Conservation (phyloP, 2,113 vertebrate species). For the Echinops telfairi region DNA sequence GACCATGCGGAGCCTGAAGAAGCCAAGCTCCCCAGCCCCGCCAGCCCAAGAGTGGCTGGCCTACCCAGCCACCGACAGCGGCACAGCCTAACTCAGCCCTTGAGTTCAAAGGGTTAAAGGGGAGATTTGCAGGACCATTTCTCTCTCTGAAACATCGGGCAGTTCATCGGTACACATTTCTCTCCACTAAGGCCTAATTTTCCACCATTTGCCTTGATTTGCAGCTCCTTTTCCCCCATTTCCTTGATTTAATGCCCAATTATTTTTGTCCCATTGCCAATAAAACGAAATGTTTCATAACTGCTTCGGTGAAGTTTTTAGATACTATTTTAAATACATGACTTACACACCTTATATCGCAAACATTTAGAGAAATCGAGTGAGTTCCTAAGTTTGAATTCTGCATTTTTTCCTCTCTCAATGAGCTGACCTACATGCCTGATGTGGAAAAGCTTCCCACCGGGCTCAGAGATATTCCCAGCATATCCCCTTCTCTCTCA, state of each 20-base stretch:
- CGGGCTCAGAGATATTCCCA: constrained; percentile 50
- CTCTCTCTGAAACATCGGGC: constrained; percentile 84
- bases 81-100: neutral
- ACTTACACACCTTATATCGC: constrained; percentile 82
- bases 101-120: constrained; percentile 80
- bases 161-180: constrained; percentile 88
- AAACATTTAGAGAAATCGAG: constrained; percentile 83
- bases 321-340: constrained; percentile 85
- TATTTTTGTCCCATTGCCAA: constrained; percentile 91
- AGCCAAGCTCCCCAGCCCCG: neutral
- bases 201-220: constrained; percentile 89
- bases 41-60: too few species aligned
- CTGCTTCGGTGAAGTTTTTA: constrained; percentile 83
- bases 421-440: constrained; percentile 74
- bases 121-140: constrained; percentile 80
- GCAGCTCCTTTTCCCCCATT: constrained; percentile 88
- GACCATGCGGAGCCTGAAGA: neutral
- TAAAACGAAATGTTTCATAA: constrained; percentile 91
- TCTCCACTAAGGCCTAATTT: constrained; percentile 90
- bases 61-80: neutral
- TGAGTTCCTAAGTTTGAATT: constrained; percentile 81
- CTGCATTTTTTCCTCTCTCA: constrained; percentile 83
- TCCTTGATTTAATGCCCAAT: constrained; percentile 91
- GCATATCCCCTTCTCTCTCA: neutral
- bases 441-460: constrained; percentile 57